These are phyloP conservation scores for Drosophila tropicalis DNA, from an alignment of 1,140 invertebrate species.

Conservation along the genomic window DNA sequence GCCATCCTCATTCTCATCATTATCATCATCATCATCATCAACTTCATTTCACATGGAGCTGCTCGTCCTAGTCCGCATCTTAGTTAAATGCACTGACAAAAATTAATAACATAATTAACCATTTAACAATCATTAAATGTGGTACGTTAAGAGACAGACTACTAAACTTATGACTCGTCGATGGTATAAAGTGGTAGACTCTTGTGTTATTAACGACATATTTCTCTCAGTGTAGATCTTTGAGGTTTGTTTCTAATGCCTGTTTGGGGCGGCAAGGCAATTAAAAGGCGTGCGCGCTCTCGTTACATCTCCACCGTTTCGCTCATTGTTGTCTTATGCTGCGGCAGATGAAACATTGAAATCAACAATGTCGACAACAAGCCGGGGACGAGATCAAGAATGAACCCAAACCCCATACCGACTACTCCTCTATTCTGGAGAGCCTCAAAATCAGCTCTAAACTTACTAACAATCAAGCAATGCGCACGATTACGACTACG, in stretches of 20 bases:
- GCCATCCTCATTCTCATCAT: neutral
- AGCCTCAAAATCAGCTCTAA: conserved; percentile 4
- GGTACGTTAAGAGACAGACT: too few relatives aligned
- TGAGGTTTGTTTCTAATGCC: conserved; percentile 59
- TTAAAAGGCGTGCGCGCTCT: conserved; percentile 75
- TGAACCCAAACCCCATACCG: conserved; percentile 18
- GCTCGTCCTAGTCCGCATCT: conserved; percentile 17
- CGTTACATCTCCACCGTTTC: conserved; percentile 37
- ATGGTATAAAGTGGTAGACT: too few relatives aligned
- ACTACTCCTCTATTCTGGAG: conserved; percentile 6
- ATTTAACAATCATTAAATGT: too few relatives aligned
- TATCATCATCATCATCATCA: conserved; percentile 40
- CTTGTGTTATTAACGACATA: too few relatives aligned
- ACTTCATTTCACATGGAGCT: neutral
- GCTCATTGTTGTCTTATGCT: conserved; percentile 43
- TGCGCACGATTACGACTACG: conserved; percentile 63
- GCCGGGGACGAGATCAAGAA: conserved; percentile 22
- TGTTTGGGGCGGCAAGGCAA: conserved; percentile 69
- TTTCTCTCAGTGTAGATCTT: conserved; percentile 24
- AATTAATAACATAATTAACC: neutral
- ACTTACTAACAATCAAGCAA: conserved; percentile 63
- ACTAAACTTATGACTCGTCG: too few relatives aligned
- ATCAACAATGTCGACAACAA: conserved; percentile 69
- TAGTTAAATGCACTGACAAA: conserved; percentile 20
- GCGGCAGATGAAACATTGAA: conserved; percentile 75